Evolutionary conservation across 2,888 invertebrate genomes (phyloP).

Genomic region (Caenorhabditis sp.): DNA sequence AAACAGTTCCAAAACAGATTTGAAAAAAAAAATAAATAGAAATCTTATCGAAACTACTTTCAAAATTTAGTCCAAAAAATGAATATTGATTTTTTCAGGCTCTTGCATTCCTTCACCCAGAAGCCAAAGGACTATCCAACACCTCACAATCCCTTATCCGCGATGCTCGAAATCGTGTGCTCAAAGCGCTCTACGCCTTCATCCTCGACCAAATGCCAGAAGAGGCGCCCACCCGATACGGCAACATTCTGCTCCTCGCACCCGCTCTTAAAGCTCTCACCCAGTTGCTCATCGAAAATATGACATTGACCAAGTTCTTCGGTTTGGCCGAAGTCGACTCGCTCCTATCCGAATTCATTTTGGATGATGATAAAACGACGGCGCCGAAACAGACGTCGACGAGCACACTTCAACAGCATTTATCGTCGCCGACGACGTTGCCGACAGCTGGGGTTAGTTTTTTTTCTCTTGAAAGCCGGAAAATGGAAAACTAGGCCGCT

Average conservation of each 20-base stretch:
- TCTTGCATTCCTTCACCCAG: constrained; percentile 96
- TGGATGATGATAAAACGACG: constrained; percentile 60
- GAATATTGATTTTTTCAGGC: too few species aligned
- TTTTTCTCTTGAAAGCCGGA: not conserved
- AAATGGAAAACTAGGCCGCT: not conserved
- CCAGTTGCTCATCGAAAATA: constrained; percentile 69
- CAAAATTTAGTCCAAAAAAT: too few species aligned
- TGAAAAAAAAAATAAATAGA: too few species aligned
- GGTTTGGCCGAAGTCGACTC: constrained; percentile 69
- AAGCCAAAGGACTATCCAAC: constrained; percentile 62
- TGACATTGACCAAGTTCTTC: constrained; percentile 70
- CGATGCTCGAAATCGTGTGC: constrained; percentile 68
- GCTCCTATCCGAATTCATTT: constrained; percentile 67
- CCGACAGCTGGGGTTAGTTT: constrained; percentile 36
- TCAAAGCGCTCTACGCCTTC: constrained; percentile 69
- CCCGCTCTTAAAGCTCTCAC: constrained; percentile 70
- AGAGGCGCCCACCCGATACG: constrained; percentile 69
- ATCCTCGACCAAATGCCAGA: constrained; percentile 67
- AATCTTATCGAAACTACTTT: too few species aligned
- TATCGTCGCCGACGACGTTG: constrained; percentile 39
- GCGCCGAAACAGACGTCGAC: constrained; percentile 10
- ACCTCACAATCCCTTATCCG: constrained; percentile 61
- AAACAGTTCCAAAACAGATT: too few species aligned
- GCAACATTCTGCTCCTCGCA: constrained; percentile 65
- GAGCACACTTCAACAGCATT: constrained; percentile 37